phyloP scores from a whole-genome alignment of 1,140 invertebrate species.

The Trichonephila clavata region DNA sequence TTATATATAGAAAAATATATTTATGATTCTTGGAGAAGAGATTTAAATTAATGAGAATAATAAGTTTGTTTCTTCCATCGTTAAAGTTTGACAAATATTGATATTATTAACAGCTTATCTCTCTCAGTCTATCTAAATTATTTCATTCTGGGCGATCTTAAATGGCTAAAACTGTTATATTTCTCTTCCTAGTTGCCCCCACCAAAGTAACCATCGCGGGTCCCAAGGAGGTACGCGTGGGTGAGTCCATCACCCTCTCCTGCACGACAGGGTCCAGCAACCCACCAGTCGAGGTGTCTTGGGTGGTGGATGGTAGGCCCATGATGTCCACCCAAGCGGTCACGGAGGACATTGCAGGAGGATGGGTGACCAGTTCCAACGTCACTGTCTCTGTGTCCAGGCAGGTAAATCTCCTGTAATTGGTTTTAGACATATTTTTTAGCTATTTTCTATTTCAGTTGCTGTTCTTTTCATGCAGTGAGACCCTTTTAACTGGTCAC shows the following conservation, averaged over 20 bases:
- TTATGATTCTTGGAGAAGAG: too few species aligned
- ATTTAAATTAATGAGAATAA: too few species aligned
- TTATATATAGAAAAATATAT: too few species aligned
- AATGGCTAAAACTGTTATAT: too few species aligned
- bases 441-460: not conserved
- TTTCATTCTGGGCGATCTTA: too few species aligned
- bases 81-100: too few species aligned
- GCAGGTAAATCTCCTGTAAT: slow-evolving; percentile 78
- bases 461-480: not conserved
- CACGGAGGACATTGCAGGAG: slow-evolving; percentile 84
- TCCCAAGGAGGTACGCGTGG: slow-evolving; percentile 90
- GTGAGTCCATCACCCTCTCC: slow-evolving; percentile 90
- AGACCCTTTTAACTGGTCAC: not conserved
- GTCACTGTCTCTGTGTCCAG: slow-evolving; percentile 88
- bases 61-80: too few species aligned
- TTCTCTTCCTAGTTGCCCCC: slow-evolving; percentile 88
- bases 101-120: too few species aligned
- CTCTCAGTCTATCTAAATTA: too few species aligned
- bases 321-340: slow-evolving; percentile 79
- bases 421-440: slow-evolving; percentile 9
- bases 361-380: slow-evolving; percentile 94
- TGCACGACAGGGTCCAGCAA: slow-evolving; percentile 94
- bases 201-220: slow-evolving; percentile 91
- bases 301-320: slow-evolving; percentile 84
- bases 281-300: slow-evolving; percentile 94